Base-by-base conservation (phyloP, 2,888 invertebrate species). In the Syritta pipiens region DNA sequence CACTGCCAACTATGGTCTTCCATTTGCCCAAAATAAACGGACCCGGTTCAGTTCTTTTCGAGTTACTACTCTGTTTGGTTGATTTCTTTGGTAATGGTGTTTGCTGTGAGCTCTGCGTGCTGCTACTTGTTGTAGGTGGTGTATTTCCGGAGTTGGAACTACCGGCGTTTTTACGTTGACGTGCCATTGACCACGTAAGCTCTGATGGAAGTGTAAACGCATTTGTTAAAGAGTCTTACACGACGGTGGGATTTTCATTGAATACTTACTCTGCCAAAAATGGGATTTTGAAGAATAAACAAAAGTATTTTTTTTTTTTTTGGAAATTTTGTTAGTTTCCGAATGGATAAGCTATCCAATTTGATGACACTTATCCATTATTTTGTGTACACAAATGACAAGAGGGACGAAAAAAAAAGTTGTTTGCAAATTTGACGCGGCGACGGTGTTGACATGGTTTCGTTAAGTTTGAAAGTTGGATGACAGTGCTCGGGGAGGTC, bases 1-100 rank as follows among this genome's bases (percentile, higher is more conserved):
- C 85, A 42, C 90, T 90, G 4, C 93, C 93, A 9, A 92, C 87
- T 17, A 90, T 84, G 12, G 92, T 91, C 86, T 93, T 93, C 93
- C 93, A 93, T 83, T 87, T 87, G 68, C 88, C 86, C 71, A 88
- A 81, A 12, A 86, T 85, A n/a, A 86, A 83, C 17, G 83, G 84
- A 6, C 68, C 63, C 0, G 75, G 44, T 12, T 81, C 75, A 1
- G 40, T 28, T 1, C 51, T 46, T 19, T 53, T 59, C 1, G 53
- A 40, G 44, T 20, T 59, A 51, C 19, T 32, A 3, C 9, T 35
- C 35, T 51, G 75, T 32, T 81, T 81, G 22, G 49, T 57, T 30
- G 57, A 28, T 53, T 81, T 81, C 46, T 81, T 75, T 81, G 74
- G 59, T 46, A 69, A 2, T 9, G 68, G 59, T 1, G 24, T 46